These are phyloP conservation scores for Eupleurogrammus muticus DNA, from an alignment of 2,797 vertebrate species.

Conservation along the genomic window DNA sequence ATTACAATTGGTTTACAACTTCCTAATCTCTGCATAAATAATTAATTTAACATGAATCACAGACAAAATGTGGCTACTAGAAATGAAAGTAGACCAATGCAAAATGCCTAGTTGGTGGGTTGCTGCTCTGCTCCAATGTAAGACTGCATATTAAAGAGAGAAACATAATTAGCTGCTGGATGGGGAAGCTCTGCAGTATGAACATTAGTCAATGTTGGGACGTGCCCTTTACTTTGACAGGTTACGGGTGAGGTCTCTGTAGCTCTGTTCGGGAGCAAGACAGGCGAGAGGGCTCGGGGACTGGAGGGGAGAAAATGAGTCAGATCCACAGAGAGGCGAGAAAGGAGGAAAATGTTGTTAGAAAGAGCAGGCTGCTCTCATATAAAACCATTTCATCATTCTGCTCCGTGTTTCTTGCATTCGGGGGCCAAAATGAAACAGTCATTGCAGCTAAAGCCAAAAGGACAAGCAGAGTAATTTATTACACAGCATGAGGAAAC, in stretches of 20 bases:
- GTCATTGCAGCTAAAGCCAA: background rate
- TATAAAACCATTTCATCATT: background rate
- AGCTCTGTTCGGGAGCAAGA: constrained; percentile 6
- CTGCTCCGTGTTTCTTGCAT: constrained; percentile 8
- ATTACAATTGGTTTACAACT: background rate
- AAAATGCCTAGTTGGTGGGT: background rate
- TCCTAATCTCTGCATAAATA: constrained; percentile 1
- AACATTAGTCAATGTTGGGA: constrained; percentile 1
- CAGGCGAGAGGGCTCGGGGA: background rate
- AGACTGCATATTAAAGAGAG: constrained; percentile 9
- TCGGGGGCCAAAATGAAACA: background rate
- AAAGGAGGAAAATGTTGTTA: background rate
- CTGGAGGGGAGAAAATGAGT: background rate
- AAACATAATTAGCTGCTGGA: constrained; percentile 24
- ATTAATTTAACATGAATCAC: constrained; percentile 7
- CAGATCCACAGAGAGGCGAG: background rate
- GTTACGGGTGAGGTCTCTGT: constrained; percentile 15
- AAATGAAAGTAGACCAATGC: background rate
- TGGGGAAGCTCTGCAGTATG: background rate
- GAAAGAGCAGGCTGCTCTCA: background rate
- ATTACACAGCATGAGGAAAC: background rate
- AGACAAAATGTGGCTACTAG: background rate
- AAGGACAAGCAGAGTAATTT: constrained; percentile 1
- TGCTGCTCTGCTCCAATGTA: background rate
- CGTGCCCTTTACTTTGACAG: constrained; percentile 61